These are phyloP conservation scores for Sesia bembeciformis DNA, from an alignment of 2,888 invertebrate genomes.

Conservation along the genomic window DNA sequence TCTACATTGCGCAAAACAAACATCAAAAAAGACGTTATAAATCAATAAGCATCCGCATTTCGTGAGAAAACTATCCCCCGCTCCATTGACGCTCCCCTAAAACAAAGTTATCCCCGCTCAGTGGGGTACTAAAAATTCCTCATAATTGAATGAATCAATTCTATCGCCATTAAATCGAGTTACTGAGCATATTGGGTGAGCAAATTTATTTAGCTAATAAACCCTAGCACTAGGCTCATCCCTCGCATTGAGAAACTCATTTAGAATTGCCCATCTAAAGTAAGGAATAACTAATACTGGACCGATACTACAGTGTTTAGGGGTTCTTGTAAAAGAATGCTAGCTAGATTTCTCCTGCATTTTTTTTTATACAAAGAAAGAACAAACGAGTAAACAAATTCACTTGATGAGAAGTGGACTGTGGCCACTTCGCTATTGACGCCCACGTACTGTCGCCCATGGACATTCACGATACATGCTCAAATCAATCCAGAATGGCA, in stretches of 20 bases:
- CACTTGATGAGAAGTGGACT: no score
- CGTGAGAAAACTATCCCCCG: constrained; percentile 64
- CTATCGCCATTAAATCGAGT: constrained; percentile 74
- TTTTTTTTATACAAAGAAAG: no score
- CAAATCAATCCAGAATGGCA: no score
- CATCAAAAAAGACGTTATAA: constrained; percentile 17
- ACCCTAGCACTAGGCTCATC: constrained; percentile 44
- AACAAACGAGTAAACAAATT: no score
- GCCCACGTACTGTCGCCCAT: no score
- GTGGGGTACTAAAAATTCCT: constrained; percentile 71
- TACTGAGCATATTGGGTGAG: constrained; percentile 72
- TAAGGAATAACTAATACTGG: no score
- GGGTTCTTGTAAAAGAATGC: no score
- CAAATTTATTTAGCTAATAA: constrained; percentile 75
- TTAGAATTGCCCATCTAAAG: no score
- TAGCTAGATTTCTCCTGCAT: no score
- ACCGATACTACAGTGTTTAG: no score
- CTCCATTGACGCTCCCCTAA: constrained; percentile 34
- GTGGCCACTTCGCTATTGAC: no score
- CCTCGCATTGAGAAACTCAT: constrained; percentile 15
- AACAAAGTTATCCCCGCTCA: constrained; percentile 66
- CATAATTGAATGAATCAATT: constrained; percentile 75
- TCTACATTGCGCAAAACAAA: neutral
- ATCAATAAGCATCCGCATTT: constrained; percentile 44
- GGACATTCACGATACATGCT: no score